phyloP scores from a whole-genome alignment of 2,113 vertebrate genomes.

The Rhea pennata region DNA sequence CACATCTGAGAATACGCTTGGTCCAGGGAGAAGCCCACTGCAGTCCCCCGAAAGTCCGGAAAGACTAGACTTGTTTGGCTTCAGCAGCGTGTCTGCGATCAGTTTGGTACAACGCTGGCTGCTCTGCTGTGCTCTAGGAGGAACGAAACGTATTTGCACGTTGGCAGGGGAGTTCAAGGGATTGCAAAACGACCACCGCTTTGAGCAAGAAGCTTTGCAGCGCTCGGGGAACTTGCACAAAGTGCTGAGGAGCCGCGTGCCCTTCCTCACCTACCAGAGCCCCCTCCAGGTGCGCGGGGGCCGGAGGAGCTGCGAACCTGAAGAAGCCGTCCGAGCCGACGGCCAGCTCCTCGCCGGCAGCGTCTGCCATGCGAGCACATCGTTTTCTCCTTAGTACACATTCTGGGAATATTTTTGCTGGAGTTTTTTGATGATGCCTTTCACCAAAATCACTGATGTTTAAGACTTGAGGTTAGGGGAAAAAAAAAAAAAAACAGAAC shows the following conservation, averaged over 20 bases:
- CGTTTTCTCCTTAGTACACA: accelerated
- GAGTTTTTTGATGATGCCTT: not conserved
- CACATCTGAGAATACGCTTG: not conserved
- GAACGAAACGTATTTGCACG: slow-evolving; percentile 29
- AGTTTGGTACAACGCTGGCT: not conserved
- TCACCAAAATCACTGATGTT: not conserved
- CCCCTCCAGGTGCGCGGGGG: slow-evolving; percentile 21
- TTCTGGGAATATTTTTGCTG: not conserved
- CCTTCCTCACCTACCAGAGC: slow-evolving; percentile 30
- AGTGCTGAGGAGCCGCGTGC: not conserved
- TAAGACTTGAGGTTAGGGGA: not conserved
- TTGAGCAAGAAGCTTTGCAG: not conserved
- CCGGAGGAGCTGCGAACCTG: not conserved
- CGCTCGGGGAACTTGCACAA: not conserved
- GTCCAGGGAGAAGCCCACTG: not conserved
- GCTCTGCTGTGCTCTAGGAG: not conserved
- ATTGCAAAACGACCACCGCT: not conserved
- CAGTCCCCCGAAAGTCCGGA: not conserved
- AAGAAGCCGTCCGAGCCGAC: not conserved
- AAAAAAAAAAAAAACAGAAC: not conserved
- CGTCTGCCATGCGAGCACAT: not conserved
- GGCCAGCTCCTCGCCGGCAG: not conserved
- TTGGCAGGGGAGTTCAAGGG: slow-evolving; percentile 48
- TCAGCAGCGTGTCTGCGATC: not conserved
- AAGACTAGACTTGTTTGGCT: not conserved